Evolutionary conservation across 2,888 invertebrate genomes (phyloP).

Genomic region (Mimachlamys varia): DNA sequence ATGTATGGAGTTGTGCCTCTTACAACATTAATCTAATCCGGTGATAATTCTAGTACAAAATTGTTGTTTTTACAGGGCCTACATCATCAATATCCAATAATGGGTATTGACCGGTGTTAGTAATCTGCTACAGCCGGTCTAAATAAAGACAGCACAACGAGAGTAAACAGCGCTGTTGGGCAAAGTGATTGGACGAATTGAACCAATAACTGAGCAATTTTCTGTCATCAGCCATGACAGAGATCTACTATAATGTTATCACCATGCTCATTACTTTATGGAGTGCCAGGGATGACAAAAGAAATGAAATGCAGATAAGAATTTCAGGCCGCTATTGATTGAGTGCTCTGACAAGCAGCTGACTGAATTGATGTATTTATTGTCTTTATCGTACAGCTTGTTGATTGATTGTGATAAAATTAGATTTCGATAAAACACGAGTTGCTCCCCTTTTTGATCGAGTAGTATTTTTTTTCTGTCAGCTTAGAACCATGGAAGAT

Average conservation of each 20-base stretch:
- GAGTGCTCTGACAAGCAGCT: neutral
- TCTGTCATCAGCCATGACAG: neutral
- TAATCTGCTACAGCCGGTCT: conserved; percentile 11
- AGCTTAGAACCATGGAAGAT: neutral
- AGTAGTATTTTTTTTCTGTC: neutral
- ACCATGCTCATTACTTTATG: neutral
- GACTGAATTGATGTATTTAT: neutral
- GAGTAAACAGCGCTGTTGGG: neutral
- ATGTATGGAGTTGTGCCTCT: neutral
- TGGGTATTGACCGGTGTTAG: neutral
- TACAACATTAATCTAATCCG: neutral
- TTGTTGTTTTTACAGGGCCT: neutral
- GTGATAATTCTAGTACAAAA: neutral
- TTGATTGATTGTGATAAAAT: neutral
- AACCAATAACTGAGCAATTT: conserved; percentile 31
- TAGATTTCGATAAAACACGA: neutral
- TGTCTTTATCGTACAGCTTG: neutral
- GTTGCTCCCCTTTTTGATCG: neutral
- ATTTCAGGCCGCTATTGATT: neutral
- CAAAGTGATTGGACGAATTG: neutral
- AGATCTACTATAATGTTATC: neutral
- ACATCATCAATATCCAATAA: conserved; percentile 31
- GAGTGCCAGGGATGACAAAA: neutral
- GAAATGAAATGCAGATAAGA: neutral
- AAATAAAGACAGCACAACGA: conserved; percentile 27